Evolutionary conservation across 2,113 vertebrate genomes (phyloP).

Genomic region (Pomatorhinus ruficollis): DNA sequence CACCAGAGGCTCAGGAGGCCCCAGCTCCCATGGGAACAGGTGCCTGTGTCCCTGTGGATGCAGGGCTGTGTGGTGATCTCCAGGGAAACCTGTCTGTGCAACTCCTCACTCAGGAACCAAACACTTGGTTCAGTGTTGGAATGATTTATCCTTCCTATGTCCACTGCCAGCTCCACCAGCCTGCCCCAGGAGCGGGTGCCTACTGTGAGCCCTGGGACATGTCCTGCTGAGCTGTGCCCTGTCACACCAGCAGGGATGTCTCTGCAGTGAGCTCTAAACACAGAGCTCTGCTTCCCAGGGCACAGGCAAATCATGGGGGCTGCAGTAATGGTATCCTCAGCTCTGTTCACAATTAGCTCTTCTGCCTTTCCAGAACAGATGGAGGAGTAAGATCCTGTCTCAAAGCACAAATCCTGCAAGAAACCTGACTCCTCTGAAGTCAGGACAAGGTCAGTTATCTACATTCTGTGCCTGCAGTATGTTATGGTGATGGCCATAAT

Average conservation of each 20-base stretch:
- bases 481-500: neutral
- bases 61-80: neutral
- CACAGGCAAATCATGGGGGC: neutral
- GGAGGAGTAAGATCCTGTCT: neutral
- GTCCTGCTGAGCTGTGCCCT: neutral
- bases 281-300: neutral
- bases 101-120: neutral
- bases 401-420: neutral
- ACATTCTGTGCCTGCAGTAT: neutral
- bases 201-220: accelerated
- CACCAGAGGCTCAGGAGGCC: neutral
- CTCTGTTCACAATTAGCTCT: neutral
- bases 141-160: neutral
- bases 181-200: neutral
- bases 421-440: neutral
- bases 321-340: neutral
- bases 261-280: neutral
- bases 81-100: neutral
- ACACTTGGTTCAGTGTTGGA: neutral
- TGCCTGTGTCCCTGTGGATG: neutral
- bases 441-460: neutral
- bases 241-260: neutral
- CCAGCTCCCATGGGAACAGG: accelerated
- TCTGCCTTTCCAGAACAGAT: neutral
- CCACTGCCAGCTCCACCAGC: neutral